Base-by-base conservation (phyloP, 2,888 invertebrate species). In the Plebejus melissa region DNA sequence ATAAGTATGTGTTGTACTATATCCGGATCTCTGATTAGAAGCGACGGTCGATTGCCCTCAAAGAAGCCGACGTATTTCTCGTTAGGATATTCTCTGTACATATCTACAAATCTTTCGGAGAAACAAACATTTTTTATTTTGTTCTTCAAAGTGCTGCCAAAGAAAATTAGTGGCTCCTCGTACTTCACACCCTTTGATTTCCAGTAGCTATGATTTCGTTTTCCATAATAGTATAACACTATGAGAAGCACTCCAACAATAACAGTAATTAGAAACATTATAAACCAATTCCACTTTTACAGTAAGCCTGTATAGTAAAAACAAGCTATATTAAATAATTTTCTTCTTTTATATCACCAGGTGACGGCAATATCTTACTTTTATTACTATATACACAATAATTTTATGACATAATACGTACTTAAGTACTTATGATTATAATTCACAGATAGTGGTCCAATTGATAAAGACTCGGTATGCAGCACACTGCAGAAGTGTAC, bases 1-100 rank as follows among this genome's bases (percentile, higher is more conserved):
- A 74, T 87, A 41, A 91, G 77, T 70, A 91, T 86, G n/a, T 79
- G 76, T 76, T 82, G 86, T 0, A 81, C 83, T 32, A 90, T 80
- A 2, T 88, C 87, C 1, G 86, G 82, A 76, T 91, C 90, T 46
- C 86, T 83, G 9, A 91, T 80, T 6, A 90, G 78, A 13, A 91
- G 81, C 65, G 86, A 87, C 2, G 90, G 90, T 0, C 82, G 85
- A 0, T 81, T 79, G 13, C 88, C 89, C 77, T 84, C 82, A 77
- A 83, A 90, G 74, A 85, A 84, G 1, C 91, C 91, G 4, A 90
- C 84, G 0, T 88, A 86, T 83, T 86, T 89, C 75, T 82, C 82
- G 0, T 77, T 74, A 4, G 79, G 79, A 71, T 79, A 83, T 69
- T 80, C 78, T 11, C 76, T 74, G 74, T 82, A 82, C 32, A 80